These are phyloP conservation scores for Hipparchia sbordonii DNA, from an alignment of 2,888 invertebrate species.

Conservation along the genomic window DNA sequence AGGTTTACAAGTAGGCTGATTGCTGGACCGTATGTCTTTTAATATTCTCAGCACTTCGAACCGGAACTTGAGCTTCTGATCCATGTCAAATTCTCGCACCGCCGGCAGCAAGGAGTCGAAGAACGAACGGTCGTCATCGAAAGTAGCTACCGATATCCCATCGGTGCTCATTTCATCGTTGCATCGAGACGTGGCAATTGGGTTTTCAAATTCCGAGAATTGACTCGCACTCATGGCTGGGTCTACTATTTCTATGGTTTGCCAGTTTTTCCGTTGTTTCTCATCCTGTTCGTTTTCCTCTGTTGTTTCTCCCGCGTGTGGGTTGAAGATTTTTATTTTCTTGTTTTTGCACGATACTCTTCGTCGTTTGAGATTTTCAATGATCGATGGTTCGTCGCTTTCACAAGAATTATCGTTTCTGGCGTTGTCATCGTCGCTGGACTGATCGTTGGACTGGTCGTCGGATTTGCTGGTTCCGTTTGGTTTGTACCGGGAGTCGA, in stretches of 20 bases:
- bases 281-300: not conserved
- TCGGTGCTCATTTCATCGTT: conserved; percentile 7
- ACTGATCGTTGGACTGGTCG: conserved; percentile 38
- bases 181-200: conserved; percentile 1
- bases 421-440: conserved; percentile 50
- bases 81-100: conserved; percentile 63
- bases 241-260: conserved; percentile 13
- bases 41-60: conserved; percentile 60
- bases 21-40: conserved; percentile 55
- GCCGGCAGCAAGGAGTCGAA: conserved; percentile 70
- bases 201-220: conserved; percentile 10
- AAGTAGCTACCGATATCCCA: not conserved
- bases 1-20: conserved; percentile 45
- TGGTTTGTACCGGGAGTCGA: conserved; percentile 55
- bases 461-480: conserved; percentile 27
- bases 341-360: conserved; percentile 40
- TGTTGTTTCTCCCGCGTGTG: conserved; percentile 30
- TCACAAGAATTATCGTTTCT: conserved; percentile 30
- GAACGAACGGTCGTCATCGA: conserved; percentile 68
- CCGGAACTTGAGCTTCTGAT: conserved; percentile 68
- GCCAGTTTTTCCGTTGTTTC: conserved; percentile 10
- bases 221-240: not conserved
- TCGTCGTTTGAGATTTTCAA: conserved; percentile 55
- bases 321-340: conserved; percentile 60
- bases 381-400: conserved; percentile 48